These are phyloP conservation scores for Gisinianus flammeolus DNA, from an alignment of 2,888 invertebrate species.

Conservation along the genomic window DNA sequence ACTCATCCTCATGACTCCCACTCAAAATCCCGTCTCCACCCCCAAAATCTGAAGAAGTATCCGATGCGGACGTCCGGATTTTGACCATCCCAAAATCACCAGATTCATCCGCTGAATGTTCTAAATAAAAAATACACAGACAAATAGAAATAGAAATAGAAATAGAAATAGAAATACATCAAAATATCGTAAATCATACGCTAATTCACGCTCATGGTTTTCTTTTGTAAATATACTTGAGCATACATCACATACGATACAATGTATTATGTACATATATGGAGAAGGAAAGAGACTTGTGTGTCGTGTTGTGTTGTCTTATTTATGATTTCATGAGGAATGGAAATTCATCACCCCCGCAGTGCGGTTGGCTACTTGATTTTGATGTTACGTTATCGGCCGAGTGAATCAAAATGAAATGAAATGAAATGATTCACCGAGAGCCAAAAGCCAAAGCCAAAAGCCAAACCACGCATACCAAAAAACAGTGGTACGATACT, in stretches of 20 bases:
- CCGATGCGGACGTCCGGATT: conserved; percentile 54
- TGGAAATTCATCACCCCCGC: conserved; percentile 27
- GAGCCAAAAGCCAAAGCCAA: neutral
- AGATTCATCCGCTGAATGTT: conserved; percentile 54
- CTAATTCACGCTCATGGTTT: neutral
- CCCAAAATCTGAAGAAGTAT: conserved; percentile 56
- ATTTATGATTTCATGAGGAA: conserved; percentile 26
- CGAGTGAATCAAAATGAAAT: too few relatives aligned
- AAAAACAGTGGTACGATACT: too few relatives aligned
- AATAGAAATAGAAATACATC: too few relatives aligned
- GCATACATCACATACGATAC: neutral
- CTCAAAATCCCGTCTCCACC: conserved; percentile 52
- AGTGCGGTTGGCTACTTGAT: conserved; percentile 22
- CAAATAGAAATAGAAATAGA: too few relatives aligned
- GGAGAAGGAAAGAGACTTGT: neutral
- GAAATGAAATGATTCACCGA: neutral
- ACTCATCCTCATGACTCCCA: conserved; percentile 46
- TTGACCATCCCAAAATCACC: conserved; percentile 53
- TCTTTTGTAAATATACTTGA: neutral
- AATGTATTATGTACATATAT: neutral
- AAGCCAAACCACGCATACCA: neutral
- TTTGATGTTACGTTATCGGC: too few relatives aligned
- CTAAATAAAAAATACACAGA: too few relatives aligned
- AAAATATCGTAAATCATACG: neutral
- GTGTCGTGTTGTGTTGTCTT: neutral